A percentile compares a stretch with the other conserved stretches of the same genome.
Conservation (phyloP, 2,888 invertebrate genomes). For the Dryobotodes eremita region DNA sequence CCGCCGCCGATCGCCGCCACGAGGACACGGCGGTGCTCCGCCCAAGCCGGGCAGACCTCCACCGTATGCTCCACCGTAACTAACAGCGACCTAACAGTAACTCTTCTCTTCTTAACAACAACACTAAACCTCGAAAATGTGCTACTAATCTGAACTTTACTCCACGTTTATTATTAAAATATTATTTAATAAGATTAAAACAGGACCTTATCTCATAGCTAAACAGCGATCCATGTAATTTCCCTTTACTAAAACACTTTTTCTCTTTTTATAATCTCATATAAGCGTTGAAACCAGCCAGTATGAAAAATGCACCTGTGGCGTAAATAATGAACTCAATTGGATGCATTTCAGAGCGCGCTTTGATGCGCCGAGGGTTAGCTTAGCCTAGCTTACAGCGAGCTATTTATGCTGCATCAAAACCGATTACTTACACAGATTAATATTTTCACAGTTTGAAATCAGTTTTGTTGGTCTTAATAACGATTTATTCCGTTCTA, state of each 20-base stretch:
- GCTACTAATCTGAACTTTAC: not conserved
- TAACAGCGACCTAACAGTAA: no score
- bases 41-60: no score
- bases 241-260: not conserved
- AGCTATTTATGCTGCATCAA: not conserved
- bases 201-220: not conserved
- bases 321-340: constrained; percentile 41
- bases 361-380: constrained; percentile 7
- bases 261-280: constrained; percentile 20
- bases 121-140: not conserved
- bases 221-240: not conserved
- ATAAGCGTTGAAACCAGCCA: constrained; percentile 22
- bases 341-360: constrained; percentile 42
- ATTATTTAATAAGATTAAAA: not conserved
- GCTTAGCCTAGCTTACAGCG: not conserved
- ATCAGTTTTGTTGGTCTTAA: not conserved
- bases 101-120: not conserved
- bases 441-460: not conserved
- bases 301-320: constrained; percentile 36
- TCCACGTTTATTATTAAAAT: not conserved
- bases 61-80: no score
- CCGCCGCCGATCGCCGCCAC: no score
- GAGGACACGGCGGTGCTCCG: no score
- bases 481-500: no score
- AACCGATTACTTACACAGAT: not conserved